Evolutionary conservation across 2,797 vertebrate genomes (phyloP), one percentile per base, ranked within the genome.

Genomic region (Smutsia temminckii): DNA sequence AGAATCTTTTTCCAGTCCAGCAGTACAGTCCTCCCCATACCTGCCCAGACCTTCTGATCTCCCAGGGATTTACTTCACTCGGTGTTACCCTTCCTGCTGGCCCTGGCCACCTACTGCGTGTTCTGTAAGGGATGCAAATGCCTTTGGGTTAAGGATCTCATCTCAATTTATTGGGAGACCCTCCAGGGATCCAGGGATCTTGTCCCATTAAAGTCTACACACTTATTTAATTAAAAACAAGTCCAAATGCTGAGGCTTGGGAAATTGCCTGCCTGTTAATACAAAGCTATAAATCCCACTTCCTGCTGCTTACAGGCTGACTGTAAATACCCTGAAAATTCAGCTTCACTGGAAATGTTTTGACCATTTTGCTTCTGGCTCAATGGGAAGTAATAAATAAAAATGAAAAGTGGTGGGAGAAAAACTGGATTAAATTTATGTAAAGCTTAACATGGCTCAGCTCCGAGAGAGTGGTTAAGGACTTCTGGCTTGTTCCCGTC

Each of bases 141-240:
- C 46, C 42, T 92, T 71, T 63, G 64, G 46, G 85, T 81, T 88
- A 74, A 74, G 71, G 83, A 72, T 96, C 74, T 96, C 94, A 95
- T 55, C 80, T 93, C 66, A 86, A 8, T 95, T 91, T 87, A 94
- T 34, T 51, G 55, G 68, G 89, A 77, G 46, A 32, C 32, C 18
- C 84, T 92, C 71, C 53, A 20, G 77, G 68, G 32, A 91, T 89
- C 94, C 86, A 91, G 91, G 88, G 83, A 95, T 89, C 61, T 69
- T 40, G 32, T 78, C 66, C 66, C 61, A 69, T 89, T 90, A 95
- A 96, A 53, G 59, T 49, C 71, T 87, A n/a, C n/a, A 85, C 32
- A 75, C 91, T 91, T 93, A 81, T 95, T 91, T 93, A 72, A 95
- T 96, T 95, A 89, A 95, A 96, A 96, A 61, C 64, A 84, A 96